Percentiles rank a stretch among this genome's conserved stretches.
phyloP scores from a whole-genome alignment of 2,888 invertebrate genomes.

The Poecilus cupreus region DNA sequence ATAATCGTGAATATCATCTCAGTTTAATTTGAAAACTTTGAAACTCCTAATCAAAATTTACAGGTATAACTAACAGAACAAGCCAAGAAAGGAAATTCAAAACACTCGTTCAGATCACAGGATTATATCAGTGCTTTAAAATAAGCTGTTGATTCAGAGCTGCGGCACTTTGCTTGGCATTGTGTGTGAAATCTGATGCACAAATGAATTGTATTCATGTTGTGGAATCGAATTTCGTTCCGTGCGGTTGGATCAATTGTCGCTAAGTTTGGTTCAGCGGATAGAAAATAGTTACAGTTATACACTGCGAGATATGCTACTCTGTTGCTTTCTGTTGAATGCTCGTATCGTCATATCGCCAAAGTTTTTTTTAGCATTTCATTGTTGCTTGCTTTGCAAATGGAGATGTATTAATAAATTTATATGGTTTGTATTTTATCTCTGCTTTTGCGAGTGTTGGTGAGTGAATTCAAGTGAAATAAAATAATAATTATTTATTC shows the following conservation, averaged over 20 bases:
- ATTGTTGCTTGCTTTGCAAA: too few species aligned
- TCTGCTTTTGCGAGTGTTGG: too few species aligned
- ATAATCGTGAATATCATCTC: too few species aligned
- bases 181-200: constrained; percentile 37
- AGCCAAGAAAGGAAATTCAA: constrained; percentile 19
- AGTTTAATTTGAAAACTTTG: too few species aligned
- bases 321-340: background rate
- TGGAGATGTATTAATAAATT: too few species aligned
- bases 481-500: too few species aligned
- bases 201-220: constrained; percentile 37
- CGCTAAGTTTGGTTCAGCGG: background rate
- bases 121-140: constrained; percentile 36
- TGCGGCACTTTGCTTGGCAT: constrained; percentile 18
- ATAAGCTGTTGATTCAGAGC: constrained; percentile 34
- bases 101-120: background rate
- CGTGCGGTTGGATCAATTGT: constrained; percentile 26
- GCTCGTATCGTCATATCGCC: background rate
- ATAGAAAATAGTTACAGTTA: constrained; percentile 8
- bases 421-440: too few species aligned
- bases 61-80: background rate
- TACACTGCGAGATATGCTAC: background rate
- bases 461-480: too few species aligned
- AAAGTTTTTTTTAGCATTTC: too few species aligned
- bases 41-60: background rate
- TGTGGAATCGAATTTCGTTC: constrained; percentile 26